Evolutionary conservation across 2,888 invertebrate species (phyloP).

Genomic region (Linnaemya vulpina): DNA sequence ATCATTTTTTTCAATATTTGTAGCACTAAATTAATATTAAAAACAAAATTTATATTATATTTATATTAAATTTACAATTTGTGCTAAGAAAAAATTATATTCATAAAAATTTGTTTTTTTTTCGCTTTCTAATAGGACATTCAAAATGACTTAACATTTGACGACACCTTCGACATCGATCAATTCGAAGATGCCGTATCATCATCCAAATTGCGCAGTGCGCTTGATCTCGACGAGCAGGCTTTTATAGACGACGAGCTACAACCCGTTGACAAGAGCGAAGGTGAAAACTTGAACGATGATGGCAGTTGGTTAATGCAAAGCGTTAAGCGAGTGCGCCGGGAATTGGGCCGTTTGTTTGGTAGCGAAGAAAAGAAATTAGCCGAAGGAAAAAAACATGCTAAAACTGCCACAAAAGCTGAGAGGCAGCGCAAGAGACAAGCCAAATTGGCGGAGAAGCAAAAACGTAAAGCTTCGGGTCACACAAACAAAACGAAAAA

Average conservation of each 20-base stretch:
- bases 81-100: too few relatives aligned
- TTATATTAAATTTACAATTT: too few relatives aligned
- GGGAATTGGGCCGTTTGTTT: conserved; percentile 78
- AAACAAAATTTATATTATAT: too few relatives aligned
- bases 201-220: conserved; percentile 72
- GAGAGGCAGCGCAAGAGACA: conserved; percentile 42
- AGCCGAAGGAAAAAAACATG: conserved; percentile 46
- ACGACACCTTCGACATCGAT: conserved; percentile 76
- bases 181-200: conserved; percentile 69
- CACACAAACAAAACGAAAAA: conserved; percentile 38
- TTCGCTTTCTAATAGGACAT: too few relatives aligned
- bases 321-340: conserved; percentile 79
- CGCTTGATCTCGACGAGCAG: conserved; percentile 75
- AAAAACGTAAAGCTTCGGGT: conserved; percentile 44
- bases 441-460: conserved; percentile 32
- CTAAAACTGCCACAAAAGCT: conserved; percentile 32
- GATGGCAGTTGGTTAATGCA: conserved; percentile 78
- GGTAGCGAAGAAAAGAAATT: conserved; percentile 73
- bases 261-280: conserved; percentile 73
- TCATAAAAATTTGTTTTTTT: neutral
- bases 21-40: too few relatives aligned
- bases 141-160: conserved; percentile 76
- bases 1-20: too few relatives aligned
- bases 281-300: conserved; percentile 54
- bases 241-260: conserved; percentile 78